Percentiles rank a stretch among this genome's conserved stretches.
These are phyloP conservation scores for Strigamia crassipes DNA, from an alignment of 2,888 invertebrate genomes.

Conservation along the genomic window DNA sequence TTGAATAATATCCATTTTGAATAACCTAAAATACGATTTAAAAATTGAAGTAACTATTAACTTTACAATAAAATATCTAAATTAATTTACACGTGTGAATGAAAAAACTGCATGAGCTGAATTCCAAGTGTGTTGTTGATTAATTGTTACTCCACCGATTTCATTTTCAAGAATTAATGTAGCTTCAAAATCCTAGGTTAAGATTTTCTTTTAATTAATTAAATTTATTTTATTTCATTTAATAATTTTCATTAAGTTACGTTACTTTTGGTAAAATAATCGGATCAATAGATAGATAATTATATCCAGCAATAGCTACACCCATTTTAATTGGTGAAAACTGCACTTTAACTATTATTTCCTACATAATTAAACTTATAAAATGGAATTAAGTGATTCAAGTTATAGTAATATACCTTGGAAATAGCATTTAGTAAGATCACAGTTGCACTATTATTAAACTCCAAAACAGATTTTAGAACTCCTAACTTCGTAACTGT, in stretches of 20 bases:
- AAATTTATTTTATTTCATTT: not conserved
- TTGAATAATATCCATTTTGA: not conserved
- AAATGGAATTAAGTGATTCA: not conserved
- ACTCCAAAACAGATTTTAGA: not conserved
- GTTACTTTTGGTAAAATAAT: conserved; percentile 47
- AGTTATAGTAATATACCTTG: not conserved
- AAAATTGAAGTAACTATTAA: not conserved
- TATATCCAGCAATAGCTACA: conserved; percentile 34
- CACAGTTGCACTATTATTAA: not conserved
- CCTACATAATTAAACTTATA: not conserved
- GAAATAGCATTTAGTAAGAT: not conserved
- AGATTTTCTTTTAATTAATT: not conserved
- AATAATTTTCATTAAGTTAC: not conserved
- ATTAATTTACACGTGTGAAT: not conserved
- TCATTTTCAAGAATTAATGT: conserved; percentile 21
- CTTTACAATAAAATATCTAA: not conserved
- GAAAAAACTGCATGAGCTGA: not conserved
- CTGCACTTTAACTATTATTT: not conserved
- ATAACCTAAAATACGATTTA: conserved; percentile 4
- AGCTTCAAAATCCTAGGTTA: conserved; percentile 43
- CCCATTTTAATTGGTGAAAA: conserved; percentile 44
- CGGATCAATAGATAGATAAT: conserved; percentile 46
- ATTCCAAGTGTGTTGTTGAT: not conserved
- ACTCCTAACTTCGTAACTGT: conserved; percentile 19
- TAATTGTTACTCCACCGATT: not conserved